Evolutionary conservation across 2,888 invertebrate genomes (phyloP).

Genomic region (Helicoverpa assulta): DNA sequence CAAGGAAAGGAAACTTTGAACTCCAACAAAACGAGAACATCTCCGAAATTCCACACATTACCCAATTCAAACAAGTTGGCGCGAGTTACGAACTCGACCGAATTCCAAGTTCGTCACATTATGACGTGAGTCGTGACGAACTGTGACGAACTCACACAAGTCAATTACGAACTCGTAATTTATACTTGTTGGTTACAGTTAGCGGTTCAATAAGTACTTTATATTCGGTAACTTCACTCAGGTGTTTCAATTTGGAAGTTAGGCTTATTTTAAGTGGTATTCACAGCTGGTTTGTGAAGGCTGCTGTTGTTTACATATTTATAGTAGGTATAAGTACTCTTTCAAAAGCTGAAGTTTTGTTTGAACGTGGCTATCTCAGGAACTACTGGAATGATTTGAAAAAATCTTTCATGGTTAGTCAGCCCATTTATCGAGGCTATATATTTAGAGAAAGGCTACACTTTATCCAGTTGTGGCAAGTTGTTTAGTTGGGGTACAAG

Average conservation of each 20-base stretch:
- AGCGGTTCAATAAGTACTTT: conserved; percentile 2
- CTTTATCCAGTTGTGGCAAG: too few species aligned
- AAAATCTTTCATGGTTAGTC: too few species aligned
- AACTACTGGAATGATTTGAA: too few species aligned
- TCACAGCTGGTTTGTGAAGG: neutral
- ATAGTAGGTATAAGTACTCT: too few species aligned
- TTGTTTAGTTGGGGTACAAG: too few species aligned
- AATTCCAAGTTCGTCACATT: conserved; percentile 28
- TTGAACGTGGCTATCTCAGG: too few species aligned
- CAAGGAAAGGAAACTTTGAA: neutral
- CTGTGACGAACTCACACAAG: conserved; percentile 31
- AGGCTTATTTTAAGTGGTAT: neutral
- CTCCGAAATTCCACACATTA: conserved; percentile 1
- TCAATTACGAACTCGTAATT: conserved; percentile 48
- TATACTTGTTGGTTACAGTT: conserved; percentile 13
- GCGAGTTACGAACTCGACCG: neutral
- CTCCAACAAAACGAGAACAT: neutral
- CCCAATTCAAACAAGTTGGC: neutral
- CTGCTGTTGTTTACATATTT: too few species aligned
- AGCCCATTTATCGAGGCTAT: too few species aligned
- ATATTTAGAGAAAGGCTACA: too few species aligned
- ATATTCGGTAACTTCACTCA: neutral
- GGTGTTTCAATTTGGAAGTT: conserved; percentile 1
- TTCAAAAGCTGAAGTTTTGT: too few species aligned
- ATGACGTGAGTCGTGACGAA: conserved; percentile 27